Evolutionary conservation across 2,888 invertebrate genomes (phyloP).

Genomic region (Cheilosia scutellata): DNA sequence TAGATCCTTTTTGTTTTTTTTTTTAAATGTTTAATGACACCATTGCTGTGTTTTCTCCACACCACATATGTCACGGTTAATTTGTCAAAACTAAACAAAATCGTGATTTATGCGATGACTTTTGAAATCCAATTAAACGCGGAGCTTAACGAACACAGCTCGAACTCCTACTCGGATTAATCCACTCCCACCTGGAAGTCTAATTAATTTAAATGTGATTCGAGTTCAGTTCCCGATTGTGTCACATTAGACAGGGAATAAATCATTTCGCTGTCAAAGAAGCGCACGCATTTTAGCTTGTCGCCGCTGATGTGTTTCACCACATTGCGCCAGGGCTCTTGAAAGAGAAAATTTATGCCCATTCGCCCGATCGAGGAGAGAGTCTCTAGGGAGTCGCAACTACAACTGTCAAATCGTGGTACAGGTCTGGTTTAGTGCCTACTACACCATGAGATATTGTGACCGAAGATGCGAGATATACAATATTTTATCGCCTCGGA

Average conservation of each 20-base stretch:
- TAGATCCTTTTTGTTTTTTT: slow-evolving; percentile 17
- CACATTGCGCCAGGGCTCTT: slow-evolving; percentile 9
- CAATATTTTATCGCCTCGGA: slow-evolving; percentile 69
- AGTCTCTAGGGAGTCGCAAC: slow-evolving; percentile 33
- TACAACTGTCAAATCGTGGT: slow-evolving; percentile 45
- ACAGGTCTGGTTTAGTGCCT: slow-evolving; percentile 12
- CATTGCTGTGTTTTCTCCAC: slow-evolving; percentile 22
- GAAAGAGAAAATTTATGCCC: slow-evolving; percentile 61
- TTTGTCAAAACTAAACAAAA: slow-evolving; percentile 61
- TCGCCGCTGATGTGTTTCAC: slow-evolving; percentile 49
- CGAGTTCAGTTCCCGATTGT: slow-evolving; percentile 70
- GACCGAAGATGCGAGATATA: slow-evolving; percentile 48
- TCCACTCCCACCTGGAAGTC: slow-evolving; percentile 73
- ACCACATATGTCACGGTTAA: slow-evolving; percentile 57
- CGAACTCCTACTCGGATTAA: slow-evolving; percentile 59
- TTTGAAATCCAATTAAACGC: slow-evolving; percentile 68
- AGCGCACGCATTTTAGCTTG: slow-evolving; percentile 71
- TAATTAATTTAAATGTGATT: slow-evolving; percentile 74
- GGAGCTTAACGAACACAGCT: slow-evolving; percentile 20
- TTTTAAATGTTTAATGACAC: slow-evolving; percentile 16
- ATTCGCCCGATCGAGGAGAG: slow-evolving; percentile 26
- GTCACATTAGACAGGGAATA: slow-evolving; percentile 73
- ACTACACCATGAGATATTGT: slow-evolving; percentile 42
- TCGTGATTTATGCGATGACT: slow-evolving; percentile 72
- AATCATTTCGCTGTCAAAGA: slow-evolving; percentile 73